Evolutionary conservation across 2,113 vertebrate genomes (phyloP), one percentile per base, ranked within the genome.

Genomic region (Motacilla tschutschensis): DNA sequence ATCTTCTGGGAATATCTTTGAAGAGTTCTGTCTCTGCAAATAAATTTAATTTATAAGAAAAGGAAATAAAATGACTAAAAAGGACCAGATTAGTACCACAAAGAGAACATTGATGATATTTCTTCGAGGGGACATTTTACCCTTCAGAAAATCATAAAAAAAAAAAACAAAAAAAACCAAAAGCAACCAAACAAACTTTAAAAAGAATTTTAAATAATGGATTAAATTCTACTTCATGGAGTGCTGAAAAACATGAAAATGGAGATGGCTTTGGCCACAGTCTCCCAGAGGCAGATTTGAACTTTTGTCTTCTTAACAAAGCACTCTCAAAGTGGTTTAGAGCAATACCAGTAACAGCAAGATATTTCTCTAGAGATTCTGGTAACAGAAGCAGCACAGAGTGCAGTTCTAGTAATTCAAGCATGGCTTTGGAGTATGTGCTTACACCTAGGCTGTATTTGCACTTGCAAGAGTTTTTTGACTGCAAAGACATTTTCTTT

Each of bases 1-100:
- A 83, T 75, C 90, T 87, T 70, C 53, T 90, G 93, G 93, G 91
- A 94, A 92, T 93, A 95, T 79, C 86, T 92, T 81, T 92, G 81
- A 94, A 90, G 87, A 75, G 74, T 67, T 80, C 85, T 81, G 93
- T 79, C 89, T 82, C 84, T 90, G 74, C 44, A 89, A 84, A 88
- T 91, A 72, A 82, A 90, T 93, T 92, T 79, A 79, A 94, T 90
- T 87, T 87, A 55, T 79, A 90, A 75, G 62, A 82, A 83, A 92
- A 70, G 38, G 59, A 88, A 86, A 92, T 53, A 90, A 67, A 95
- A 88, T 70, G 1, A 59, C 67, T 54, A 29, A 91, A 91, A 93
- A 80, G 38, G 26, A 84, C 13, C 18, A 74, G 53, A 87, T 50
- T 69, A 79, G 14, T 74, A 71, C 59, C 24, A 13, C 43, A 69